These are phyloP conservation scores for Sisyra nigra DNA, from an alignment of 2,888 invertebrate genomes.

Conservation along the genomic window DNA sequence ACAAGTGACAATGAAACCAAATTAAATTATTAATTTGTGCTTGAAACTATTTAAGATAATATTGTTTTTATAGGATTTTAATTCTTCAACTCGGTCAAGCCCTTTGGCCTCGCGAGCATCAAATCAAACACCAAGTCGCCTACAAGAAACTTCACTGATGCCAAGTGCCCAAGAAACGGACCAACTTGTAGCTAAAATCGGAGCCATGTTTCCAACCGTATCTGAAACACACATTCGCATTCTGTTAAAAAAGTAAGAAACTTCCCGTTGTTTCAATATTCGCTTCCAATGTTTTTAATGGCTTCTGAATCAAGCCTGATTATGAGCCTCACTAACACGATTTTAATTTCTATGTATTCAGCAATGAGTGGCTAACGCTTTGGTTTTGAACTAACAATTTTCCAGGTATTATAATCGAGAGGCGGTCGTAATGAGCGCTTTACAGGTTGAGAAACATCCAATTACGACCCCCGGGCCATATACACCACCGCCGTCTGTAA, in stretches of 20 bases:
- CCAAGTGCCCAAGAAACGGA: constrained; percentile 47
- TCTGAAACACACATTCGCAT: constrained; percentile 76
- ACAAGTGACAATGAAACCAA: no score
- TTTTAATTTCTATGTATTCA: no score
- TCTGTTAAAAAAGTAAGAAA: constrained; percentile 70
- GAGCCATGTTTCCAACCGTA: constrained; percentile 81
- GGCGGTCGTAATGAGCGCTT: constrained; percentile 81
- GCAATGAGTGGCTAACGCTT: neutral
- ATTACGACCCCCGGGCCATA: constrained; percentile 76
- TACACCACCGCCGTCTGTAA: constrained; percentile 45
- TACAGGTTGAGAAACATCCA: constrained; percentile 86
- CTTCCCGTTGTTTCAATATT: neutral
- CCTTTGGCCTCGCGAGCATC: neutral
- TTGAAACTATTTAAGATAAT: no score
- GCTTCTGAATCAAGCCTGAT: neutral
- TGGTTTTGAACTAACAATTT: constrained; percentile 5
- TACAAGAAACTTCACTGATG: constrained; percentile 45
- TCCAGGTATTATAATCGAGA: constrained; percentile 80
- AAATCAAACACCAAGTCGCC: constrained; percentile 12
- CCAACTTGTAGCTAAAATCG: constrained; percentile 60
- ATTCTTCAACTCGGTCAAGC: neutral
- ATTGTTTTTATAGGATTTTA: neutral
- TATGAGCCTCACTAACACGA: no score
- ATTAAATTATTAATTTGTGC: no score
- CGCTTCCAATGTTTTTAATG: constrained; percentile 3